A percentile compares a stretch with the other conserved stretches of the same genome.
Evolutionary conservation across 2,888 invertebrate species (phyloP).

Genomic region (Nemoura dubitans): DNA sequence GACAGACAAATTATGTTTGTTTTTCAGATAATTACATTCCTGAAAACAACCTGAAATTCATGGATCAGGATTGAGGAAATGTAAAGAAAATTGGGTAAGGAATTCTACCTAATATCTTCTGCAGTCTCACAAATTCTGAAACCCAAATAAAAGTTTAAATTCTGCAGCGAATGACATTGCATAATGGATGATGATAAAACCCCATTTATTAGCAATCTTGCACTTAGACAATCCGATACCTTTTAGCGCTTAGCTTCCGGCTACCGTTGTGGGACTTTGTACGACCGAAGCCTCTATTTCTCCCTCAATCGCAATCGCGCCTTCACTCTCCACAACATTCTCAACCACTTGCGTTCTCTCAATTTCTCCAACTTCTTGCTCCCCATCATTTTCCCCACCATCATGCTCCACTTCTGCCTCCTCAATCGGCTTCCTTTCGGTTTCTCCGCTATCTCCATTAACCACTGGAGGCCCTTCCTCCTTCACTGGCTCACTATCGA

Average conservation of each 20-base stretch:
- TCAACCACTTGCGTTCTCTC: background rate
- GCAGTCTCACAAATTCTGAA: background rate
- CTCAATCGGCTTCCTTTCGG: background rate
- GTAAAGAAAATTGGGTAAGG: background rate
- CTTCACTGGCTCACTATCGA: background rate
- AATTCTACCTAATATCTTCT: background rate
- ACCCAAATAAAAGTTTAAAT: background rate
- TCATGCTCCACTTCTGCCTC: background rate
- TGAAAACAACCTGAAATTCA: background rate
- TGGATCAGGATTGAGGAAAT: background rate
- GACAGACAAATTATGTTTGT: no score
- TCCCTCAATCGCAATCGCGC: background rate
- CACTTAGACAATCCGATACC: background rate
- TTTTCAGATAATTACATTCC: background rate
- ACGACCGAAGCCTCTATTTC: background rate
- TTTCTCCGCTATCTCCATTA: background rate
- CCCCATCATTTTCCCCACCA: background rate
- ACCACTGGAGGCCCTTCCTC: background rate
- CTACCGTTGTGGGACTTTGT: background rate
- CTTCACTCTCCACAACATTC: background rate
- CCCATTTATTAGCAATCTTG: background rate
- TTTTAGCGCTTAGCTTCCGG: background rate
- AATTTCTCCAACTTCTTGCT: background rate
- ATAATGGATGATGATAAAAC: background rate
- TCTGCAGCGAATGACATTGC: background rate